Conservation (phyloP, 2,797 vertebrate species). For the Clarias fuscus region DNA sequence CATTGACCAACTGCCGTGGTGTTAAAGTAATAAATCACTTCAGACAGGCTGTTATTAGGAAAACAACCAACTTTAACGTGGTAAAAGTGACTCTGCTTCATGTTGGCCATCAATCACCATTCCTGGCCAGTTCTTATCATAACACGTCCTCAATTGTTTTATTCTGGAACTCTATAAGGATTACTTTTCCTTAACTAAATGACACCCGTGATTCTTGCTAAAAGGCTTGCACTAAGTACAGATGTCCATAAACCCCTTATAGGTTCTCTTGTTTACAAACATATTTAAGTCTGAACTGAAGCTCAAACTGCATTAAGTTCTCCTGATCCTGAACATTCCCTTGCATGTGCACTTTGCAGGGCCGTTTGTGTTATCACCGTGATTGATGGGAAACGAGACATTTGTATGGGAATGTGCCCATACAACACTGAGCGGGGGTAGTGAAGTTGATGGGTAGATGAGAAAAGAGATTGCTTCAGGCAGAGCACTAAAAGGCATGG, state of each 20-base stretch:
- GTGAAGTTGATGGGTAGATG: constrained; percentile 7
- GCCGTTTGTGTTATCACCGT: background rate
- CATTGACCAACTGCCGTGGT: background rate
- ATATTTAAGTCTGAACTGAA: background rate
- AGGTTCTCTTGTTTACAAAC: background rate
- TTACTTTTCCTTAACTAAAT: background rate
- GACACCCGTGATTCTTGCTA: background rate
- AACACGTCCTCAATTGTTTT: background rate
- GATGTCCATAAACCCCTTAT: background rate
- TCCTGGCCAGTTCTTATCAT: background rate
- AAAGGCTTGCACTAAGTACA: background rate
- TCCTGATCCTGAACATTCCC: background rate
- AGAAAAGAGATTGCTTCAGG: constrained; percentile 18
- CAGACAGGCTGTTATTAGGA: background rate
- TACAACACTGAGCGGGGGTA: background rate
- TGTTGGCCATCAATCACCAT: background rate
- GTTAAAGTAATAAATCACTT: background rate
- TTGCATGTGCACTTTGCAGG: background rate
- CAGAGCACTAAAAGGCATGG: constrained; percentile 28
- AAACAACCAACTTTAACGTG: background rate
- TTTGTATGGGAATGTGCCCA: background rate
- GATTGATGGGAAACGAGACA: background rate
- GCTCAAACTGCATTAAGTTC: background rate
- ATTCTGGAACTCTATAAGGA: background rate
- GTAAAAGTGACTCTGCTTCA: background rate